Base-by-base conservation (phyloP, 2,888 invertebrate genomes). In the Callyntrura sp. region DNA sequence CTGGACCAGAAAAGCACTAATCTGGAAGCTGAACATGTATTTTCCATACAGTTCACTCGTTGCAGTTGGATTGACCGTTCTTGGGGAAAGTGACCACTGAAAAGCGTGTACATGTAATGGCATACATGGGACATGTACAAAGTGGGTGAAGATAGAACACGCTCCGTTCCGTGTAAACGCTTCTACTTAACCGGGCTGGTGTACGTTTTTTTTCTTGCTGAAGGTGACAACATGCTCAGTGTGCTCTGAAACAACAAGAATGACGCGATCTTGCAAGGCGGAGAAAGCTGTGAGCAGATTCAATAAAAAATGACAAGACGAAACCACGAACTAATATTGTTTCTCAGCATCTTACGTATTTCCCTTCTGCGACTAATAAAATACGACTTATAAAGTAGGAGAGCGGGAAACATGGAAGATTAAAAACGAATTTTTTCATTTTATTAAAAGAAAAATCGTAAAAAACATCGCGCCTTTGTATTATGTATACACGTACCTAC, bases 341-440 rank as follows among this genome's bases (percentile, higher is more conserved):
- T n/a, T 55, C 57, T 51, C 25, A 25, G 12, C 0, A n/a, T n/a
- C n/a, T 55, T 17, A 48, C 17, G 35, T 79, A 20, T 60, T 4
- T 28, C n/a, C 35, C 51, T 12, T 48, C 76, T 51, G 25, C 23
- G 14, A 23, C 76, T 51, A 48, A 76, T 76, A 76, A 76, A 76
- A 76, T 25, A 48, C 14, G 2, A 51, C 23, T 76, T 76, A 25
- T 48, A 20, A 25, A 51, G 76, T 25, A 51, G 51, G 35, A 12
- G 57, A n/a, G 23, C 9, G 23, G 45, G 62, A 43, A 45, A 62
- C n/a, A 43, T 45, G 11, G 23, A 51, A 23, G 81, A 81, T 62
- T 62, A 25, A 62, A 35, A 81, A 60, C 45, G 62, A 81, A 81
- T 81, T 81, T 81, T 35, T 60, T 62, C 45, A 60, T 81, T 81